Evolutionary conservation across 2,888 invertebrate genomes (phyloP).

Genomic region (Dicycla oo): DNA sequence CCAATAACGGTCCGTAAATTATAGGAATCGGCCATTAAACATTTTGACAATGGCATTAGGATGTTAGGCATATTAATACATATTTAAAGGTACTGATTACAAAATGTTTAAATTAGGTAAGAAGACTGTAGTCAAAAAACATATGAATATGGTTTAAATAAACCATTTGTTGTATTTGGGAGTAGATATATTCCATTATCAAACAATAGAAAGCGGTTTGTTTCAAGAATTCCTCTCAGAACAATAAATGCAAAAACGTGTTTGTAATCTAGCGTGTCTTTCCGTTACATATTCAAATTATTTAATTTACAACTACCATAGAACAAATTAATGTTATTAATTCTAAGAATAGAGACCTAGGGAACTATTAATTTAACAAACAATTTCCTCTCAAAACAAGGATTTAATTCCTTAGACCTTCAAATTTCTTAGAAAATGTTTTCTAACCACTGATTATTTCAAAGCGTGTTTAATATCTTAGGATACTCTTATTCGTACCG

Average conservation of each 20-base stretch:
- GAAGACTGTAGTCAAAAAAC: too few relatives aligned
- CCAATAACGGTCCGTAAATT: too few relatives aligned
- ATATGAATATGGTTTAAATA: not conserved
- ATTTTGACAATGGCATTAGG: too few relatives aligned
- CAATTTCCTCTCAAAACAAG: not conserved
- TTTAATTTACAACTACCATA: not conserved
- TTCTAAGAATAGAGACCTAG: not conserved
- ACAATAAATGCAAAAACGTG: too few relatives aligned
- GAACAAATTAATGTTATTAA: not conserved
- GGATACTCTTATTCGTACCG: not conserved
- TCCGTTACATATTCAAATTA: not conserved
- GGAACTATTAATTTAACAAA: not conserved
- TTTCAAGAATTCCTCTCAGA: not conserved
- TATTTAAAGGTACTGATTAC: too few relatives aligned
- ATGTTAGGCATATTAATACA: too few relatives aligned
- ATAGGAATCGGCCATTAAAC: too few relatives aligned
- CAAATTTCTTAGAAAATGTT: not conserved
- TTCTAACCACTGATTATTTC: not conserved
- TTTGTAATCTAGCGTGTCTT: too few relatives aligned
- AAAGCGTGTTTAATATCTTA: not conserved
- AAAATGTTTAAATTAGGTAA: too few relatives aligned
- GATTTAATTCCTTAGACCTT: not conserved
- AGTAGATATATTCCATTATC: too few relatives aligned
- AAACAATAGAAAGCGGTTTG: not conserved
- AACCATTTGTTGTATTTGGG: too few relatives aligned